Conservation (phyloP, 2,797 vertebrate species). For the Potorous gilbertii region DNA sequence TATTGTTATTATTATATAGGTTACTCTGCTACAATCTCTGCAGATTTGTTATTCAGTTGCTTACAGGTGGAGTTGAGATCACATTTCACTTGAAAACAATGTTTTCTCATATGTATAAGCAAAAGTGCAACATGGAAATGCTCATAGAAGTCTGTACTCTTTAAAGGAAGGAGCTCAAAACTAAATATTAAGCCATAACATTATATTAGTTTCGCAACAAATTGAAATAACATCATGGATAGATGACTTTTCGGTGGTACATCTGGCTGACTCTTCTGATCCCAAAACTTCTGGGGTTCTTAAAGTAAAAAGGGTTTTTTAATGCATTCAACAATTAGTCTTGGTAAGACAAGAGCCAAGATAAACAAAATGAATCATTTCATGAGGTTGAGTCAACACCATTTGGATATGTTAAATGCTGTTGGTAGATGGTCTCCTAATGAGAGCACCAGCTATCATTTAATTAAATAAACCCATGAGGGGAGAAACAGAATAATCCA, state of each 20-base stretch:
- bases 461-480: conserved; percentile 21
- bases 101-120: neutral
- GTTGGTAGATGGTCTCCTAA: conserved; percentile 21
- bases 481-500: neutral
- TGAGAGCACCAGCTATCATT: neutral
- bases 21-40: conserved; percentile 37
- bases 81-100: neutral
- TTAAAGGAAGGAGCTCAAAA: conserved; percentile 59
- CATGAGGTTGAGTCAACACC: conserved; percentile 1
- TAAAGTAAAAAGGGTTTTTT: neutral
- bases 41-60: conserved; percentile 37
- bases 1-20: conserved; percentile 20
- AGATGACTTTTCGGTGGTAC: neutral
- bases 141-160: neutral
- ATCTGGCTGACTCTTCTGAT: neutral
- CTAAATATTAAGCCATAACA: conserved; percentile 54
- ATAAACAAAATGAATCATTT: neutral
- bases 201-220: conserved; percentile 54
- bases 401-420: conserved; percentile 9
- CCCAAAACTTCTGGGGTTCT: neutral
- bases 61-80: conserved; percentile 22
- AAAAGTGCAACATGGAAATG: neutral
- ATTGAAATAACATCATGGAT: neutral
- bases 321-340: neutral
- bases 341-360: neutral